Conservation (phyloP, 2,113 vertebrate species). For the Eretmodus cyanostictus region DNA sequence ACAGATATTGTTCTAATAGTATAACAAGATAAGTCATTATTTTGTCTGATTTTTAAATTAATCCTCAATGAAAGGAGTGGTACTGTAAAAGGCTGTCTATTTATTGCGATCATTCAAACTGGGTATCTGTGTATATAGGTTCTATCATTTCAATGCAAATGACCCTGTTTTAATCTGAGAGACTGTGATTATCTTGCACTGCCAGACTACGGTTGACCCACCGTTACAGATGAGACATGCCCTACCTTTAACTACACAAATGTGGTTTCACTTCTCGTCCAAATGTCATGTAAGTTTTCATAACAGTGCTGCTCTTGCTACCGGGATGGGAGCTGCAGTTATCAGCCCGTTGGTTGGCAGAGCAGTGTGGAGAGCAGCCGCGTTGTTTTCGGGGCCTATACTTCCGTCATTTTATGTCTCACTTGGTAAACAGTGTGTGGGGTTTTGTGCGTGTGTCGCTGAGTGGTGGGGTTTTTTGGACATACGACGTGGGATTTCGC, state of each 20-base stretch:
- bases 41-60: not conserved
- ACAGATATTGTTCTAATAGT: not conserved
- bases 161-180: not conserved
- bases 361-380: slow-evolving; percentile 32
- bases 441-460: not conserved
- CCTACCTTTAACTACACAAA: not conserved
- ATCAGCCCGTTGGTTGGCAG: not conserved
- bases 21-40: not conserved
- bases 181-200: not conserved
- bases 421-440: not conserved
- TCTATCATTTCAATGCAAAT: not conserved
- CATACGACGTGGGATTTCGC: not conserved
- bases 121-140: not conserved
- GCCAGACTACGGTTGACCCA: not conserved
- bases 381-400: slow-evolving; percentile 56
- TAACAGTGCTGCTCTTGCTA: not conserved
- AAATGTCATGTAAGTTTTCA: not conserved
- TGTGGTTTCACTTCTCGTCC: not conserved
- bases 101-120: not conserved
- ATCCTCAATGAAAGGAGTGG: not conserved
- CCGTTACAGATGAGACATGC: not conserved
- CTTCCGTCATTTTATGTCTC: slow-evolving; percentile 54
- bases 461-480: not conserved
- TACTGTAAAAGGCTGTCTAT: not conserved
- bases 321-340: not conserved